Evolutionary conservation across 1,140 invertebrate genomes (phyloP).

Genomic region (Atta texana): DNA sequence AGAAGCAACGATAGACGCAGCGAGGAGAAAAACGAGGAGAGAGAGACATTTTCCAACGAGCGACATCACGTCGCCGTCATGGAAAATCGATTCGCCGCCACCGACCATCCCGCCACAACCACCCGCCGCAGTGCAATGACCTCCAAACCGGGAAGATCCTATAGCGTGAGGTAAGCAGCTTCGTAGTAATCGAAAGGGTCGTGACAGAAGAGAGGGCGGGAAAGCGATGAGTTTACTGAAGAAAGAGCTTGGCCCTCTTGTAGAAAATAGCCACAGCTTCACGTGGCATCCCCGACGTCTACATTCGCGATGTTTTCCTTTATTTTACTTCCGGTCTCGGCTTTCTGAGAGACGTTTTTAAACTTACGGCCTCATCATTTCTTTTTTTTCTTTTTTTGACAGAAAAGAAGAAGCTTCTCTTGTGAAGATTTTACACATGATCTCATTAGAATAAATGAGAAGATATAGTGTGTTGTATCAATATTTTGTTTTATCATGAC

Average conservation of each 20-base stretch:
- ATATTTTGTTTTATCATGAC: not conserved
- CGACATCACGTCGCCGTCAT: conserved; percentile 59
- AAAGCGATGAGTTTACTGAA: conserved; percentile 31
- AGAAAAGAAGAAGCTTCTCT: not conserved
- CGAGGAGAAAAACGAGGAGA: conserved; percentile 21
- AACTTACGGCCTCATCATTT: not conserved
- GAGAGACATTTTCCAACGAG: conserved; percentile 40
- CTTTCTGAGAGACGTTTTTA: conserved; percentile 52
- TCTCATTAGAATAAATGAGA: not conserved
- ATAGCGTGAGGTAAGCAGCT: conserved; percentile 82
- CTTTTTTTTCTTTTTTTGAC: not conserved
- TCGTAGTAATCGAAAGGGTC: conserved; percentile 47
- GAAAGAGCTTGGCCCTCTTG: conserved; percentile 36
- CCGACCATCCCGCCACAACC: conserved; percentile 74
- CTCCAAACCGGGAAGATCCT: conserved; percentile 85
- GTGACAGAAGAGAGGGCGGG: not conserved
- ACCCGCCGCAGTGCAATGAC: conserved; percentile 82
- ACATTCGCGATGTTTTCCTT: conserved; percentile 67
- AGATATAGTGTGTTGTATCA: not conserved
- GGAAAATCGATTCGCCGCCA: conserved; percentile 81
- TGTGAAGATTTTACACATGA: not conserved
- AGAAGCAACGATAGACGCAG: conserved; percentile 10
- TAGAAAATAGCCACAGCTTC: conserved; percentile 70
- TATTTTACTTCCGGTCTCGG: conserved; percentile 69
- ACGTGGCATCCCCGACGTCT: conserved; percentile 61